A percentile compares a stretch with the other conserved stretches of the same genome.
These are phyloP conservation scores for Ectropis grisescens DNA, from an alignment of 1,140 invertebrate genomes.

Conservation along the genomic window DNA sequence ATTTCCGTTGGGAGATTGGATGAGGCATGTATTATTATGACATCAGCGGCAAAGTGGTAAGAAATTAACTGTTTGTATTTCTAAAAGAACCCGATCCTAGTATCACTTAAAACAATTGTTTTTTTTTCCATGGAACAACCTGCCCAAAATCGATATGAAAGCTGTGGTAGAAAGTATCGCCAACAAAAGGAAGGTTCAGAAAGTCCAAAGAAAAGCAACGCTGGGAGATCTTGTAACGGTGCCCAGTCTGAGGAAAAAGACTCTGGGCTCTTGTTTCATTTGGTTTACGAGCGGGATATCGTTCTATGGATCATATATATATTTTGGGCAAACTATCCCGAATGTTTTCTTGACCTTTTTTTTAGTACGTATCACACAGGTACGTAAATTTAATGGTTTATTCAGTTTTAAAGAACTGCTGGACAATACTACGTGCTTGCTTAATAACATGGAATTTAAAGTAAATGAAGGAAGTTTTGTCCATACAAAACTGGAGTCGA, in stretches of 20 bases:
- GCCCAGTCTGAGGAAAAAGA: conserved; percentile 77
- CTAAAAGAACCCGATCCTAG: too few species aligned
- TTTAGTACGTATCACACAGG: too few species aligned
- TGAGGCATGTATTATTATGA: conserved; percentile 43
- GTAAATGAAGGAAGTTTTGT: too few species aligned
- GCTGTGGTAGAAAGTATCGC: conserved; percentile 9
- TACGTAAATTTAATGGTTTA: too few species aligned
- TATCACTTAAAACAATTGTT: too few species aligned
- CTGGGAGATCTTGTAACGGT: conserved; percentile 76
- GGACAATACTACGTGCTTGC: too few species aligned
- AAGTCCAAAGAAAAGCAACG: too few species aligned
- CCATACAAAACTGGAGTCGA: too few species aligned
- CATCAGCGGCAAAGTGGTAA: conserved; percentile 37
- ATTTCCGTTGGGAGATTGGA: conserved; percentile 52
- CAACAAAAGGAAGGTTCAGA: conserved; percentile 12
- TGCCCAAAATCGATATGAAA: conserved; percentile 8
- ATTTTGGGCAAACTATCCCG: conserved; percentile 74
- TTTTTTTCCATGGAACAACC: conserved; percentile 13
- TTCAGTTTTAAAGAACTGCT: too few species aligned
- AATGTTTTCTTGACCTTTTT: too few species aligned
- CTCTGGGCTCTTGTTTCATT: conserved; percentile 72
- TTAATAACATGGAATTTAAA: too few species aligned
- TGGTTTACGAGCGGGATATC: conserved; percentile 77
- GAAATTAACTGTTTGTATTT: too few species aligned
- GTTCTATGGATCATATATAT: conserved; percentile 78